Evolutionary conservation across 2,888 invertebrate species (phyloP).

Genomic region (Stegana nigrithorax): DNA sequence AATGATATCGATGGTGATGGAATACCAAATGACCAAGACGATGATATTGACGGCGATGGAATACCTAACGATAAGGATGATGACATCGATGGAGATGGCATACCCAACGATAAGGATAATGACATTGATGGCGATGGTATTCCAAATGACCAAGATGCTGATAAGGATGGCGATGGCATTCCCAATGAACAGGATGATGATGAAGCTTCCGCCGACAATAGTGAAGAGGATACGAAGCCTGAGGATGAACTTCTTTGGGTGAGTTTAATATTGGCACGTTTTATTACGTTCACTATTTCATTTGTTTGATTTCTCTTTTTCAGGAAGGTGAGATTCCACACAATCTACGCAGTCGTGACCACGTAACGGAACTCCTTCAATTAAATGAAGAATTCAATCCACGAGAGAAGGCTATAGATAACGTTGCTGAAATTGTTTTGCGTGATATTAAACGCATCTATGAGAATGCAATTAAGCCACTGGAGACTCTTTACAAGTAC

Average conservation of each 20-base stretch:
- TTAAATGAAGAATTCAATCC: conserved; percentile 81
- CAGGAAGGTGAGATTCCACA: conserved; percentile 81
- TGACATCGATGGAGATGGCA: conserved; percentile 50
- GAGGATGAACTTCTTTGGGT: conserved; percentile 76
- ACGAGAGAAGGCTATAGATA: conserved; percentile 77
- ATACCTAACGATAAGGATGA: conserved; percentile 70
- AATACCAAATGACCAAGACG: conserved; percentile 55
- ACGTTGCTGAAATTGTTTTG: conserved; percentile 81
- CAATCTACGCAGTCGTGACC: conserved; percentile 81
- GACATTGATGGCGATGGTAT: conserved; percentile 43
- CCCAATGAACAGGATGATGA: conserved; percentile 38
- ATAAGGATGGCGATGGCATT: conserved; percentile 39
- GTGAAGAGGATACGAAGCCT: conserved; percentile 71
- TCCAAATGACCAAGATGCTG: conserved; percentile 48
- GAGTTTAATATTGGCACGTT: conserved; percentile 36
- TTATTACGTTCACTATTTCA: background rate
- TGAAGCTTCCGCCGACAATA: conserved; percentile 32
- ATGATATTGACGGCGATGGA: conserved; percentile 63
- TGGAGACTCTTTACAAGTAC: conserved; percentile 92
- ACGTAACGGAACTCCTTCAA: conserved; percentile 83
- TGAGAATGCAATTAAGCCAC: conserved; percentile 87
- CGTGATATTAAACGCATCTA: conserved; percentile 88
- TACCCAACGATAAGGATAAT: conserved; percentile 39
- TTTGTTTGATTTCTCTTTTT: no score
- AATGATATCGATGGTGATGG: conserved; percentile 65